phyloP scores from a whole-genome alignment of 2,113 vertebrate genomes.

The Regulus satrapa region DNA sequence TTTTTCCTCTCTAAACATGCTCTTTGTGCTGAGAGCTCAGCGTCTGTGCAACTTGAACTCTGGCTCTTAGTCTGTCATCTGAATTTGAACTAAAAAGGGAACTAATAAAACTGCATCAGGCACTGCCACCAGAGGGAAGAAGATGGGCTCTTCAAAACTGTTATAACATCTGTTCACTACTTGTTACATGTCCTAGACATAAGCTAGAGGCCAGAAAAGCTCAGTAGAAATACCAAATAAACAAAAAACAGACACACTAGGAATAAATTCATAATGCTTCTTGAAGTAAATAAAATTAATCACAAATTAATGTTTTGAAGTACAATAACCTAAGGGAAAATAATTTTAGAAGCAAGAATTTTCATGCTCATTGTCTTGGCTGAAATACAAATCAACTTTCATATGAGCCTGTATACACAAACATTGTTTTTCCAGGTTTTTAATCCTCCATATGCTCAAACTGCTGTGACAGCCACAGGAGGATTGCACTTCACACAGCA shows the following conservation, averaged over 20 bases:
- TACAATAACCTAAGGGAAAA: neutral
- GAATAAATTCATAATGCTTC: neutral
- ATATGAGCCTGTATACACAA: neutral
- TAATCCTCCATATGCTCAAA: neutral
- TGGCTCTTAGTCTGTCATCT: neutral
- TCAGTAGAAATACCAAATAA: neutral
- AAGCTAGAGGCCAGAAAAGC: neutral
- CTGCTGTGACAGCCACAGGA: neutral
- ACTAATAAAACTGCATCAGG: neutral
- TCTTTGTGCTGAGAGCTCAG: neutral
- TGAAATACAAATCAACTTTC: neutral
- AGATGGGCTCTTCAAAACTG: neutral
- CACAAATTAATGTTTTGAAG: neutral
- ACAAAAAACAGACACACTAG: neutral
- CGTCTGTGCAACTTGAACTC: neutral
- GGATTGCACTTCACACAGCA: neutral
- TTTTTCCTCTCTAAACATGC: neutral
- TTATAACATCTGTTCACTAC: neutral
- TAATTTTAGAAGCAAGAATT: neutral
- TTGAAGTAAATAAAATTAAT: neutral
- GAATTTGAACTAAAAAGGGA: neutral
- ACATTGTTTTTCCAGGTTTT: neutral
- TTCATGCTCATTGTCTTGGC: neutral
- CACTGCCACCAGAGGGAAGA: neutral
- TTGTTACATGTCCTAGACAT: neutral